Conservation (phyloP, 1,140 invertebrate genomes). For the Diprion similis region DNA sequence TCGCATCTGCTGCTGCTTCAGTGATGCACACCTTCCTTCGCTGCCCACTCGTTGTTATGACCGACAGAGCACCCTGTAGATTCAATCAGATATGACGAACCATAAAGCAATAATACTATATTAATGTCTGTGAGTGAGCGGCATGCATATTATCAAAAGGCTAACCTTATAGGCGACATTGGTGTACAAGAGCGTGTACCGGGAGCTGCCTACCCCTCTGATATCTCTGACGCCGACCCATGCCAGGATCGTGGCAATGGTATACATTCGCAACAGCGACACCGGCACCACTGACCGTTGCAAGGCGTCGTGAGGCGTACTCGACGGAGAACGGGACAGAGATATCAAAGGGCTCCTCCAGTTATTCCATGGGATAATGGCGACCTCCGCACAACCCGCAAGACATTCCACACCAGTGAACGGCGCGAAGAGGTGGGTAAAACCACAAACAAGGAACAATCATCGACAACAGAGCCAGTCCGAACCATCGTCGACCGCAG, state of each 20-base stretch:
- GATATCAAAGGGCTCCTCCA: conserved; percentile 58
- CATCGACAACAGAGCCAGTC: conserved; percentile 83
- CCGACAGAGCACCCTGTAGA: too few species aligned
- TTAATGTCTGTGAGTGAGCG: too few species aligned
- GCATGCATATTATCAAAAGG: background rate
- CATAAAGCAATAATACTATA: too few species aligned
- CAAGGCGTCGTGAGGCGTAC: conserved; percentile 28
- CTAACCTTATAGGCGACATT: conserved; percentile 49
- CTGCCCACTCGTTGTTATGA: too few species aligned
- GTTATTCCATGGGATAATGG: conserved; percentile 73
- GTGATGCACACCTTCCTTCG: too few species aligned
- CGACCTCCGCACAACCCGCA: conserved; percentile 84
- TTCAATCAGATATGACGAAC: too few species aligned
- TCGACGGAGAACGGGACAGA: conserved; percentile 51
- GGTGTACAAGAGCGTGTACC: conserved; percentile 57
- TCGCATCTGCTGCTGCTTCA: too few species aligned
- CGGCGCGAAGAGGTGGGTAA: conserved; percentile 85
- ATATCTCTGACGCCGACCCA: conserved; percentile 57
- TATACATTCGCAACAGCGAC: conserved; percentile 52
- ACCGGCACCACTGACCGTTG: conserved; percentile 8
- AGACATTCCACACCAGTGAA: conserved; percentile 81
- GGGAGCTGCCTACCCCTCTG: conserved; percentile 59
- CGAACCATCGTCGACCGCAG: conserved; percentile 77
- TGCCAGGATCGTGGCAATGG: conserved; percentile 53
- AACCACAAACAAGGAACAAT: conserved; percentile 93